A percentile compares a stretch with the other conserved stretches of the same genome.
Conservation (phyloP, 2,888 invertebrate genomes). For the Mimas tiliae region DNA sequence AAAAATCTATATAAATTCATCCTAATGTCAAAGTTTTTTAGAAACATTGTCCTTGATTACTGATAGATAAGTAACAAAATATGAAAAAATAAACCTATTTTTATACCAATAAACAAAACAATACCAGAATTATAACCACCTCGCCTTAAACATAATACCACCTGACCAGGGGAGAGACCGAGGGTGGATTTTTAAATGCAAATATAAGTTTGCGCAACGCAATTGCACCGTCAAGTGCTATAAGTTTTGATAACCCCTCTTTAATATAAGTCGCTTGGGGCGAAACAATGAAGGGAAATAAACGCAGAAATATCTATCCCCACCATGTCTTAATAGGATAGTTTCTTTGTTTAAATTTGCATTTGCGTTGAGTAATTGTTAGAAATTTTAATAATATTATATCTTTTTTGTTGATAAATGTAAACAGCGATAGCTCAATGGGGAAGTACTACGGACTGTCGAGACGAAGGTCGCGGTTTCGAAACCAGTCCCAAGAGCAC, state of each 20-base stretch:
- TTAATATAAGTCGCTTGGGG: conserved; percentile 74
- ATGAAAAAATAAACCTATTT: background rate
- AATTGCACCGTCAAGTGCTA: conserved; percentile 77
- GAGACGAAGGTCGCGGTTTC: too few species aligned
- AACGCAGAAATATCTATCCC: conserved; percentile 72
- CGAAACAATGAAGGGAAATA: conserved; percentile 77
- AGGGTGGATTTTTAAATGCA: conserved; percentile 26
- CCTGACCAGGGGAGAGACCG: conserved; percentile 6
- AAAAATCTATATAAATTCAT: too few species aligned
- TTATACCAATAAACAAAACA: background rate
- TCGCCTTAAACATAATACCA: background rate
- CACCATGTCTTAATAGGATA: conserved; percentile 46
- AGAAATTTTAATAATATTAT: background rate
- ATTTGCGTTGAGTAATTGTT: conserved; percentile 21
- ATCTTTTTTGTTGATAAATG: too few species aligned
- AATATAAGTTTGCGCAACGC: conserved; percentile 64
- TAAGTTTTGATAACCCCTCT: conserved; percentile 80
- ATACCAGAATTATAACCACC: background rate
- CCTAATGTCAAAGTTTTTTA: too few species aligned
- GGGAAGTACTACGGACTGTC: too few species aligned
- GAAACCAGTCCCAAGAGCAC: too few species aligned
- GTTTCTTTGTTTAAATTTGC: conserved; percentile 43
- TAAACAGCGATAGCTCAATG: too few species aligned
- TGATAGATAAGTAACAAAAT: too few species aligned
- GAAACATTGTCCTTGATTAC: too few species aligned